Base-by-base conservation (phyloP, 2,797 vertebrate genomes). In the Iguana delicatissima region DNA sequence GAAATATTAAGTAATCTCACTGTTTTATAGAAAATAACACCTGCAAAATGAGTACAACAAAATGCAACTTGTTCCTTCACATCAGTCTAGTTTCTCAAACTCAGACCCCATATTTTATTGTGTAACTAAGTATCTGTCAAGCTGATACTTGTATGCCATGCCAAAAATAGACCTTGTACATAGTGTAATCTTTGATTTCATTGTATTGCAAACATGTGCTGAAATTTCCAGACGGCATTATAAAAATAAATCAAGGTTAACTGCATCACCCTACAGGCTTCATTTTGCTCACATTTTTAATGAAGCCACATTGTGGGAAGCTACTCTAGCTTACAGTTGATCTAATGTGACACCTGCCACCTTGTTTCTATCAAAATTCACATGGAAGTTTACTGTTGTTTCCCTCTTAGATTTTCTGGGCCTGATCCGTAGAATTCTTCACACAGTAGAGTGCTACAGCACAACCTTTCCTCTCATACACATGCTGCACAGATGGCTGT, bases 261-360 rank as follows among this genome's bases (percentile, higher is more conserved):
- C 91, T 88, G 38, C 84, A 59, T 91, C 92, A 93, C 79, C 52
- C 76, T 52, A 69, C 22, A 84, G 74, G 52, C 74, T 93, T 95
- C 90, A 95, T 89, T 93, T 92, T 94, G 52, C 92, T 92, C 90
- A 74, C 88, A 52, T 89, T 95, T 94, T 95, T 92, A 93, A 94
- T 85, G 89, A 94, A 93, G 29, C 84, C 74, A 91, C 62, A 87
- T 46, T 22, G 24, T 90, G 20, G 32, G 76, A 62, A 55, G 52
- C 42, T 94, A 77, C 93, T 86, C 84, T 76, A 89, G 80, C 50
- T 93, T 91, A 89, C 42, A 83, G 18, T 92, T 93, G 91, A 93
- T 88, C 86, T 91, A 87, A 91, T 87, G 84, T 92, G 94, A 80
- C 90, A 95, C 80, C 84, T 94, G 87, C 84, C 92, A 90, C 89